Base-by-base conservation (phyloP, 1,140 invertebrate genomes). In the Leptonema lineaticorne region DNA sequence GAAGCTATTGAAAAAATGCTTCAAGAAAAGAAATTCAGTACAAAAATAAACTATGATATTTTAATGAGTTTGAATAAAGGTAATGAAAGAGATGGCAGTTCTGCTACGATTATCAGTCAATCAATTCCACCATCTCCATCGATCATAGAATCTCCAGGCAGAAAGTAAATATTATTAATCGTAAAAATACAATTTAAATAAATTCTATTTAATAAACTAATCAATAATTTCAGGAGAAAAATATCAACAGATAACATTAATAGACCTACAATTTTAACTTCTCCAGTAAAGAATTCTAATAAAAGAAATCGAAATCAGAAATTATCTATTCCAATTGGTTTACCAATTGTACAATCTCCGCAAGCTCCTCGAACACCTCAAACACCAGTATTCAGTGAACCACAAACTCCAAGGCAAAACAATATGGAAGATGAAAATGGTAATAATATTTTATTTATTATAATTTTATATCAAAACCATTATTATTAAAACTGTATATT, bases 41-140 rank as follows among this genome's bases (percentile, higher is more conserved):
- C 87, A 4, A 99, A 99, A 86, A 97, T 99, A 29, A 97, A 99
- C 80, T 99, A 98, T 76, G 96, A 98, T 74, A 96, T 98, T 18
- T 81, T 99, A 11, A 95, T 94, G 75, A 92, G 88, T 75, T 80
- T 96, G 71, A 88, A 87, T 46, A 63, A 63, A 30, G 18, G n/a
- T 6, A 59, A 41, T n/a, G 65, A 28, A 8, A 69, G 68, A 45
- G 68, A 69, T 16, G 56, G n/a, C 5, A 33, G 4, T 33, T 1
- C 26, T 18, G 28, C 24, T 50, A 46, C 6, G 63, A 68, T 20
- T 7, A 33, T 9, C 27, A 45, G 64, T 14, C n/a, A 7, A 0
- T 57, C 65, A 53, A 6, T 65, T 11, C 11, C 58, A 24, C 18
- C 62, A 3, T 41, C 45, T 16, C 24, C 57, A 1, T 27, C 48